Evolutionary conservation across 2,113 vertebrate genomes (phyloP).

Genomic region (Sciurus niger): DNA sequence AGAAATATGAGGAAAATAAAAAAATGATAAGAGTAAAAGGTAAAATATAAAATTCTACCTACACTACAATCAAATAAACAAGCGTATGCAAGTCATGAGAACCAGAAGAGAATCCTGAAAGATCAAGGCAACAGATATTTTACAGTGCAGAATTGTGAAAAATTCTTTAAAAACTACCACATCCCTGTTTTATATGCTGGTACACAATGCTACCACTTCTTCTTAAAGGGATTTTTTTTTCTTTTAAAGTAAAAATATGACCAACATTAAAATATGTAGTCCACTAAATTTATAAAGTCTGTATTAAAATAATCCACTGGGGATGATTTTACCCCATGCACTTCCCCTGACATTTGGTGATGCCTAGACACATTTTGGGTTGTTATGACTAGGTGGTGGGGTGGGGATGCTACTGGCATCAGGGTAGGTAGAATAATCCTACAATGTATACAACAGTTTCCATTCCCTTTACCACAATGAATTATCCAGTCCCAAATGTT

Average conservation of each 20-base stretch:
- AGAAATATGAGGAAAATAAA: conserved; percentile 51
- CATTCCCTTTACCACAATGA: not conserved
- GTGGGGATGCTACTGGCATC: not conserved
- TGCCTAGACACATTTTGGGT: conserved; percentile 34
- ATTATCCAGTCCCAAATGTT: not conserved
- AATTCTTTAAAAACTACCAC: conserved; percentile 30
- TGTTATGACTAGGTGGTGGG: not conserved
- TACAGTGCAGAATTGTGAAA: not conserved
- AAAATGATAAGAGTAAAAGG: conserved; percentile 36
- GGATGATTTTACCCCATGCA: not conserved
- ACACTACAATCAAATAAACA: not conserved
- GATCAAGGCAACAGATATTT: conserved; percentile 9
- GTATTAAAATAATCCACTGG: not conserved
- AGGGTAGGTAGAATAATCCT: conserved; percentile 7
- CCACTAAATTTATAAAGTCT: conserved; percentile 49
- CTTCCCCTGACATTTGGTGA: not conserved
- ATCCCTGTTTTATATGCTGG: not conserved
- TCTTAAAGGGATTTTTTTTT: not conserved
- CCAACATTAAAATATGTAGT: conserved; percentile 51
- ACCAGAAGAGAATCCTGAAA: conserved; percentile 30
- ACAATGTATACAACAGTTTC: not conserved
- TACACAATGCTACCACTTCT: conserved; percentile 7
- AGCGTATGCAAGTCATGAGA: not conserved
- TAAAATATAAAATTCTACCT: conserved; percentile 53
- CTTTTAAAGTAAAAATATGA: conserved; percentile 55